Evolutionary conservation across 2,888 invertebrate species (phyloP).

Genomic region (Phlogophora meticulosa): DNA sequence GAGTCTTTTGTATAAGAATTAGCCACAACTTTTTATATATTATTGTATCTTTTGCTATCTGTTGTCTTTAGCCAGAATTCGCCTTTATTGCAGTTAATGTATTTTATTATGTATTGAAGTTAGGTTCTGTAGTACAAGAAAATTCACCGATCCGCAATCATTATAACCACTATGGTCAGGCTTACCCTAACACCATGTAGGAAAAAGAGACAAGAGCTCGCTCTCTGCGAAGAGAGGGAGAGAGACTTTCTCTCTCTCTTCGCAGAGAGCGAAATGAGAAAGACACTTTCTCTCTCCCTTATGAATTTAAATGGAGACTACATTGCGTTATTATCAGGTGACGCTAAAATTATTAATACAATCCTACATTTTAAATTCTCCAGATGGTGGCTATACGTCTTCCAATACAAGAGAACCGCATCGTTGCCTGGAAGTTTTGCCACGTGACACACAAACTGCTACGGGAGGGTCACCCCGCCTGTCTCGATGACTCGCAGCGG

Average conservation of each 20-base stretch:
- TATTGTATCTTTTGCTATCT: too few relatives aligned
- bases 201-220: background rate
- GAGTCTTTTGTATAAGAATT: too few relatives aligned
- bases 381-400: constrained; percentile 92
- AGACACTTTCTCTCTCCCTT: too few relatives aligned
- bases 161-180: too few relatives aligned
- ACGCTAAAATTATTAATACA: background rate
- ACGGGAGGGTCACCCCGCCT: constrained; percentile 97
- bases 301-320: too few relatives aligned
- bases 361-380: background rate
- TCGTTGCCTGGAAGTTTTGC: constrained; percentile 99
- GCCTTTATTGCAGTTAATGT: background rate
- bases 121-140: background rate
- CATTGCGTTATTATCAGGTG: background rate
- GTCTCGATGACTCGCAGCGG: constrained; percentile 96
- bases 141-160: too few relatives aligned
- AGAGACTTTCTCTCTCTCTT: too few relatives aligned
- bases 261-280: too few relatives aligned
- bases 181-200: background rate
- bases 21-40: too few relatives aligned
- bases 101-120: background rate
- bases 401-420: constrained; percentile 97
- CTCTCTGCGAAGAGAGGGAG: background rate
- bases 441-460: constrained; percentile 99
- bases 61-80: background rate